phyloP scores from a whole-genome alignment of 2,797 vertebrate genomes.

The Tangara arthus region DNA sequence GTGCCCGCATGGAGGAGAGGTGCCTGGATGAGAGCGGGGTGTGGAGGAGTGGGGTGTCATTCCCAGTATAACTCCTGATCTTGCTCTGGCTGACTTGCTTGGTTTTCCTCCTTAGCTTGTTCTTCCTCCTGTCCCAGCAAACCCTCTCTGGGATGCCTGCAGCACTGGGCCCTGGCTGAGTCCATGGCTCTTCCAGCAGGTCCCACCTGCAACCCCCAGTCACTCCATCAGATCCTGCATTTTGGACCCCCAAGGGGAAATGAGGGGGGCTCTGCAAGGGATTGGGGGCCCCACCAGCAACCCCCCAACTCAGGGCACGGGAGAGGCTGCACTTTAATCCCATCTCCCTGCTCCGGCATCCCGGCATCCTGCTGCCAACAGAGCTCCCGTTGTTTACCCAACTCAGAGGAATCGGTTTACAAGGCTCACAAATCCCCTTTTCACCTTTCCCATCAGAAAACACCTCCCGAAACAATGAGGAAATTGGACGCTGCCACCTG shows the following conservation, averaged over 20 bases:
- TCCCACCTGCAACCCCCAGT: accelerated
- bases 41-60: not conserved
- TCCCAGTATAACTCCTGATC: accelerated
- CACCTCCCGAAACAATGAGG: constrained; percentile 76
- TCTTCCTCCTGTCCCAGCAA: not conserved
- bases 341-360: constrained; percentile 25
- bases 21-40: accelerated
- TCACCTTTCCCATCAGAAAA: constrained; percentile 79
- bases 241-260: not conserved
- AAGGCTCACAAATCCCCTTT: constrained; percentile 76
- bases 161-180: accelerated
- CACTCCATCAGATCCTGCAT: not conserved
- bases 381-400: constrained; percentile 75
- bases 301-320: not conserved
- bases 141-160: accelerated
- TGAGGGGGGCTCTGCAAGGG: not conserved
- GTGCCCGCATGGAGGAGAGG: not conserved
- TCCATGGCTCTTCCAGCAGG: not conserved
- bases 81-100: not conserved
- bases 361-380: constrained; percentile 56
- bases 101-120: not conserved
- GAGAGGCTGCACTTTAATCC: constrained; percentile 22
- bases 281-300: not conserved
- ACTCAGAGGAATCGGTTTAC: constrained; percentile 71
- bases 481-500: constrained; percentile 74